phyloP scores from a whole-genome alignment of 2,888 invertebrate species.

The Scaptodrosophila latifasciaeformis region DNA sequence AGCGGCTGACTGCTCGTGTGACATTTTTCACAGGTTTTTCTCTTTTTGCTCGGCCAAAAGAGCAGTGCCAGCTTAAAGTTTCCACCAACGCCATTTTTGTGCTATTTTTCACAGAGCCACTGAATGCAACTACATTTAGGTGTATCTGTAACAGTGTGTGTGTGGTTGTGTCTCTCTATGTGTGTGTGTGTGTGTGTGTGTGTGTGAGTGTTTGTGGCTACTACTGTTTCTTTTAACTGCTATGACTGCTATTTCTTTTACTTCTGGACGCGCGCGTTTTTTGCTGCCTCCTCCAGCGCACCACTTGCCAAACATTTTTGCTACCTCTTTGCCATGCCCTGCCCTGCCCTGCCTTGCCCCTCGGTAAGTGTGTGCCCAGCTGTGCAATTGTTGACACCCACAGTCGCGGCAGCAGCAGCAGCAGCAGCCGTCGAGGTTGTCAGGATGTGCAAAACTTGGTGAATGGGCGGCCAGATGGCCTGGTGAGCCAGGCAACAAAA shows the following conservation, averaged over 20 bases:
- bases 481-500: background rate
- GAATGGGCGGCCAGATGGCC: too few species aligned
- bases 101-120: conserved; percentile 37
- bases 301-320: too few species aligned
- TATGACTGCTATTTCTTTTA: conserved; percentile 40
- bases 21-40: background rate
- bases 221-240: conserved; percentile 38
- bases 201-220: conserved; percentile 12
- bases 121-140: conserved; percentile 31
- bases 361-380: conserved; percentile 47
- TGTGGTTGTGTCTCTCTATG: conserved; percentile 8
- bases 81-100: conserved; percentile 7
- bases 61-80: background rate
- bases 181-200: conserved; percentile 19
- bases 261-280: conserved; percentile 19
- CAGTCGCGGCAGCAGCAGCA: conserved; percentile 20
- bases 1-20: conserved; percentile 11
- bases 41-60: background rate
- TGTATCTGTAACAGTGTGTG: conserved; percentile 23
- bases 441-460: too few species aligned
- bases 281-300: conserved; percentile 11
- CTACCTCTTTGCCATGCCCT: too few species aligned
- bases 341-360: conserved; percentile 4
- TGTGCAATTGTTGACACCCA: conserved; percentile 65
- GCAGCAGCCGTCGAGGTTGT: too few species aligned